Base-by-base conservation (phyloP, 2,888 invertebrate species). In the Cryptus viduatorius region DNA sequence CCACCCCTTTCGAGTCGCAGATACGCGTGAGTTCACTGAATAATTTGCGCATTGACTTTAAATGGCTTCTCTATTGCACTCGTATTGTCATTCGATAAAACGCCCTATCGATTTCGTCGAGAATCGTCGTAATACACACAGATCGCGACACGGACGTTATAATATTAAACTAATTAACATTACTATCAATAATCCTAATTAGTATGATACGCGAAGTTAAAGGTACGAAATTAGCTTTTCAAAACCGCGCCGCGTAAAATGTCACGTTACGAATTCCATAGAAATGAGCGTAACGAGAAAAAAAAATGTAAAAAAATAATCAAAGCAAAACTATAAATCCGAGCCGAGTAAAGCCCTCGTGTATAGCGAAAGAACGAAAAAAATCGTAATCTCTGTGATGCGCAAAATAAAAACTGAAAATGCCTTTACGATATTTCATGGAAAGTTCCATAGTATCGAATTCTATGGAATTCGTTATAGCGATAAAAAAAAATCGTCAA, bases 1-100 rank as follows among this genome's bases (percentile, higher is more conserved):
- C 16, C 16, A 14, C 50, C 46, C 50, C 29, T 81, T 61, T n/a
- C 64, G 71, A 68, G 71, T 53, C 2, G 7, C 19, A 8, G 53
- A 53, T 53, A 53, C 53, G 19, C 16, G 24, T 31, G 14, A 73
- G 73, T 37, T 69, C 78, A 64, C 68, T 44, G 72, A 82, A 79
- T 75, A 71, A 79, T 79, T 82, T 67, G 71, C 50, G 68, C 72
- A 68, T 68, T 48, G 37, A 48, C n/a, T 71, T 79, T 67, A 56
- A 78, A 73, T 75, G 81, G 84, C 81, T 84, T 84, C 79, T 44
- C 24, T 14, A 29, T 24, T 29, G 24, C 24, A 29, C 29, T 19
- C 8, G 29, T 19, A 59, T 10, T 19, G 5, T 12, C 10, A 59
- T 19, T 29, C 59, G 59, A 59, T 29, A 14, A 29, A 59, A 16